phyloP scores from a whole-genome alignment of 2,888 invertebrate genomes.

The Heliconius cydno region DNA sequence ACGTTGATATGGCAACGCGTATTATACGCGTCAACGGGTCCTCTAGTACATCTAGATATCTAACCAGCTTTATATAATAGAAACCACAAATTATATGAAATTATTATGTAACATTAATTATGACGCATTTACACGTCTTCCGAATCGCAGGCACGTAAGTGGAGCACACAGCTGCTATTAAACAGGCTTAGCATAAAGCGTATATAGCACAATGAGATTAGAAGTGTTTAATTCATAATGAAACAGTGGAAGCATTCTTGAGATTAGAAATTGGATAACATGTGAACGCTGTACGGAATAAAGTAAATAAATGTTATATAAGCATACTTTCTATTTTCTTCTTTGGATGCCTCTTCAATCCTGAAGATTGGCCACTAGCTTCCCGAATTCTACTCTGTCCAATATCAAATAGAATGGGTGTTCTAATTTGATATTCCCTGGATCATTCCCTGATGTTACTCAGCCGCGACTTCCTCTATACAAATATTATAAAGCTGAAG shows the following conservation, averaged over 20 bases:
- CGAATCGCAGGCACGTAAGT: slow-evolving; percentile 31
- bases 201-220: slow-evolving; percentile 14
- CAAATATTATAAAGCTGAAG: too few relatives aligned
- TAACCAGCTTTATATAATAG: not conserved
- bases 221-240: slow-evolving; percentile 16
- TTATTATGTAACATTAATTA: slow-evolving; percentile 35
- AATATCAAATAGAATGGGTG: too few relatives aligned
- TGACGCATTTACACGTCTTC: slow-evolving; percentile 38
- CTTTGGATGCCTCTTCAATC: too few relatives aligned
- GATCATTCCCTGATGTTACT: too few relatives aligned
- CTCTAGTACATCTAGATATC: too few relatives aligned
- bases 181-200: slow-evolving; percentile 26
- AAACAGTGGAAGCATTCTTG: slow-evolving; percentile 11
- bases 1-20: too few relatives aligned
- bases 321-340: too few relatives aligned
- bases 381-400: too few relatives aligned
- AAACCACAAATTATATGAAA: slow-evolving; percentile 22
- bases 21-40: too few relatives aligned
- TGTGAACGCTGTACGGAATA: not conserved
- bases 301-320: not conserved
- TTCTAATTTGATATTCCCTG: too few relatives aligned
- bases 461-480: too few relatives aligned
- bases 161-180: slow-evolving; percentile 33
- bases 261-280: slow-evolving; percentile 17
- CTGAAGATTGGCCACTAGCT: too few relatives aligned